Evolutionary conservation across 2,888 invertebrate genomes (phyloP), one percentile per base, ranked within the genome.

Genomic region (Phaedon cochleariae): DNA sequence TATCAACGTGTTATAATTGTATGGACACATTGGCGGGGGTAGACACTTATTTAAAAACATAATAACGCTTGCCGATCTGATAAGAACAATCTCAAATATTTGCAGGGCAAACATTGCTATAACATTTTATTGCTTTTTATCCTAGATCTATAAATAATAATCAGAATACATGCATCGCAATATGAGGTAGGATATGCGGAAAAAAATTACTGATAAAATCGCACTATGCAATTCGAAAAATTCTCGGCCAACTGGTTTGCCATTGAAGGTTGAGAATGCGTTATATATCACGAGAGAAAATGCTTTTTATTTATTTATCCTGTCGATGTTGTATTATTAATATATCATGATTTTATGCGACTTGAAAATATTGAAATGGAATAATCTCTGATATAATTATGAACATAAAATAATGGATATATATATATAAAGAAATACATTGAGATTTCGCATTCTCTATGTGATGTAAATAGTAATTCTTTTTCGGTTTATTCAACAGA

Each of bases 231-330:
- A 61, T 59, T 26, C 55, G 59, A 59, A 58, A 68, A 59, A 68
- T 65, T 45, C 46, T 55, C 62, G 61, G 58, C 55, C 49, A 64
- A 69, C 65, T 62, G 60, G 68, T 69, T 69, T 64, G 54, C 61
- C 64, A 64, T 59, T 59, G 65, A 65, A 62, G 64, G 68, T 57
- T 62, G 68, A 61, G 59, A 62, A 60, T 61, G 52, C 45, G 37
- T 51, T 41, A 51, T 18, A 57, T 64, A 21, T 55, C 41, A 54
- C 18, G 10, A 34, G 41, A 17, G 49, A 34, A 31, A 26, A 12
- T 21, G 41, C 26, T 31, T 21, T 22, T 61, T 48, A 31, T 46
- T 54, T 31, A 54, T 55, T 55, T 55, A 15, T 21, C n/a, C 29
- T 26, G 15, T 21, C 31, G 29, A 31, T 53, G 31, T 53, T 29